These are phyloP conservation scores for Anoura caudifer DNA, from an alignment of 2,113 vertebrate species.

Conservation along the genomic window DNA sequence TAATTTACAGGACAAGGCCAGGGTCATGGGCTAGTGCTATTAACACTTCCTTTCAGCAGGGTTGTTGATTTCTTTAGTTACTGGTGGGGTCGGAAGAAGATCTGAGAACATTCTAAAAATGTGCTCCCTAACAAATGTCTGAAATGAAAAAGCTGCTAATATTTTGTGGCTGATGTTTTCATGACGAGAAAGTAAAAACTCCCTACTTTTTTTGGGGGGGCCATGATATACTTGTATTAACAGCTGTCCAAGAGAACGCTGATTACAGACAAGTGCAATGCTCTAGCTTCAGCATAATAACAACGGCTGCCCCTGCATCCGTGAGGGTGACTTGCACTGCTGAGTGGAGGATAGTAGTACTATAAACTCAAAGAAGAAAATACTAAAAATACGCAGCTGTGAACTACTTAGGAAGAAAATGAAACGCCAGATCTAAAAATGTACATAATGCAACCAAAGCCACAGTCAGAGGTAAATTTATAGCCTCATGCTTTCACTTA, in stretches of 20 bases:
- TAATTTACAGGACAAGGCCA: not conserved
- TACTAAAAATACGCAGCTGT: not conserved
- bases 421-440: not conserved
- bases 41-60: not conserved
- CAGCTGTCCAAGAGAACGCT: not conserved
- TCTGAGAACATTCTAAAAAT: not conserved
- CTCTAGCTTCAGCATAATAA: not conserved
- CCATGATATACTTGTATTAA: not conserved
- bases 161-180: not conserved
- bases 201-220: not conserved
- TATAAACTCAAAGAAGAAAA: not conserved
- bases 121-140: not conserved
- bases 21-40: not conserved
- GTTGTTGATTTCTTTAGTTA: not conserved
- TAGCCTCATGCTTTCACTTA: not conserved
- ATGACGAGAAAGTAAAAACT: not conserved
- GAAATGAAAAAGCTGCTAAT: not conserved
- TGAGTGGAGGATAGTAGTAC: not conserved
- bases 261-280: not conserved
- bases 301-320: not conserved
- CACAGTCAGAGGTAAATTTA: not conserved
- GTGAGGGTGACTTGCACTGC: not conserved
- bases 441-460: not conserved
- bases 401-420: not conserved
- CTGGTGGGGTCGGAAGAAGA: not conserved